Evolutionary conservation across 1,140 invertebrate genomes (phyloP), one percentile per base, ranked within the genome.

Genomic region (Aphis gossypii): DNA sequence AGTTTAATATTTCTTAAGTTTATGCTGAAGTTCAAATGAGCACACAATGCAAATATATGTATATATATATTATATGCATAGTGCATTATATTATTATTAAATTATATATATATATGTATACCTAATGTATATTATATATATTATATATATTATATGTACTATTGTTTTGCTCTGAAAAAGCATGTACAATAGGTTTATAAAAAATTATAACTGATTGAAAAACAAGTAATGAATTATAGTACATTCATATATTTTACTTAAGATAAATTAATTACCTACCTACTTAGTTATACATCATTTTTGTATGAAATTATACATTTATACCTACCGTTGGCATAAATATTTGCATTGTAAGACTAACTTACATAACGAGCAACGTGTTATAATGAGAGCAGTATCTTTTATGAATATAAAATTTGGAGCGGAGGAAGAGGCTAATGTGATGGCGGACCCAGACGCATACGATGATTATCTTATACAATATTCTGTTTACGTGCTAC

Each of bases 381-480:
- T 51, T 51, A 48, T 88, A 88, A 88, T 51, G 46, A 88, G 86
- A 46, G n/a, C 2, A 88, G 87, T 51, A 9, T 54, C 46, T 88
- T 88, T 88, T 54, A 88, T 51, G 35, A 48, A 88, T 11, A 88
- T 76, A 76, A 76, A 76, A 76, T n/a, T 76, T 76, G 30, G 60
- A 8, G 60, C 18, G 60, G 60, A 9, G 60, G 60, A 20, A 11
- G 30, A n/a, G 60, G 14, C 14, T 76, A 76, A 76, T 76, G n/a
- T 76, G 18, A 76, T n/a, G 14, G 11, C 60, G 14, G 4, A 76
- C 30, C 30, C 18, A 7, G 46, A 48, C 18, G 46, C 86, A 88
- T 38, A 35, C 86, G 86, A 51, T 46, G 44, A 87, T 87, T 88
- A 35, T 88, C 87, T 20, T 35, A 54, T 35, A 38, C n/a, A n/a